Conservation (phyloP, 2,888 invertebrate species). For the Ramazzottius varieornatus region DNA sequence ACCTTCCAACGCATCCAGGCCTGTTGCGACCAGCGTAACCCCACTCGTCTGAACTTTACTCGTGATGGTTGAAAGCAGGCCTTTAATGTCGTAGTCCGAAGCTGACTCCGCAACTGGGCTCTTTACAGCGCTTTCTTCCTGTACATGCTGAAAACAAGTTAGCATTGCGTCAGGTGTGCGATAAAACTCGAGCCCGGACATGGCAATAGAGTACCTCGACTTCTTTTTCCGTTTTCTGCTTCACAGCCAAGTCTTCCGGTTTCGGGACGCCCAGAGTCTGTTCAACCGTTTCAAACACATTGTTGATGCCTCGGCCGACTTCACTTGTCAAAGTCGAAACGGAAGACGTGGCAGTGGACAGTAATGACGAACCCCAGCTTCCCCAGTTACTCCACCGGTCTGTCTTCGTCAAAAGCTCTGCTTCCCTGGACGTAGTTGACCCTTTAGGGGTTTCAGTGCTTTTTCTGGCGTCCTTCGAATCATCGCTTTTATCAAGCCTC, state of each 20-base stretch:
- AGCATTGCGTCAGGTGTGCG: too few relatives aligned
- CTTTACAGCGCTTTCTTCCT: too few relatives aligned
- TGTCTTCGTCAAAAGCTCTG: too few relatives aligned
- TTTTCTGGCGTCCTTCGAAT: too few relatives aligned
- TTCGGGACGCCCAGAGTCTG: conserved; percentile 53
- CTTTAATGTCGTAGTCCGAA: too few relatives aligned
- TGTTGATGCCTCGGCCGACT: conserved; percentile 47
- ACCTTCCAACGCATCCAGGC: conserved; percentile 52
- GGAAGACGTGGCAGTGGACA: conserved; percentile 46
- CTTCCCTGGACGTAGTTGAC: too few relatives aligned
- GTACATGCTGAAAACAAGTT: too few relatives aligned
- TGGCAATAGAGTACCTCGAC: conserved; percentile 5
- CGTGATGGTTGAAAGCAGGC: background rate
- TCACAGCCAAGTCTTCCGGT: conserved; percentile 42
- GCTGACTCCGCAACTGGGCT: too few relatives aligned
- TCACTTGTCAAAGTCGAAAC: conserved; percentile 49
- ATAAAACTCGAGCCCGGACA: background rate
- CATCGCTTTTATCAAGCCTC: too few relatives aligned
- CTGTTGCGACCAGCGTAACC: conserved; percentile 24
- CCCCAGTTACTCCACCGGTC: conserved; percentile 32
- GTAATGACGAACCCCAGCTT: conserved; percentile 45
- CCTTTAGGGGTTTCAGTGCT: too few relatives aligned
- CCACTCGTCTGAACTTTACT: conserved; percentile 44
- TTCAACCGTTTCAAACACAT: conserved; percentile 39
- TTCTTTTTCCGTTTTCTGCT: conserved; percentile 7